Conservation (phyloP, 2,888 invertebrate genomes). For the Yponomeuta evonymella region DNA sequence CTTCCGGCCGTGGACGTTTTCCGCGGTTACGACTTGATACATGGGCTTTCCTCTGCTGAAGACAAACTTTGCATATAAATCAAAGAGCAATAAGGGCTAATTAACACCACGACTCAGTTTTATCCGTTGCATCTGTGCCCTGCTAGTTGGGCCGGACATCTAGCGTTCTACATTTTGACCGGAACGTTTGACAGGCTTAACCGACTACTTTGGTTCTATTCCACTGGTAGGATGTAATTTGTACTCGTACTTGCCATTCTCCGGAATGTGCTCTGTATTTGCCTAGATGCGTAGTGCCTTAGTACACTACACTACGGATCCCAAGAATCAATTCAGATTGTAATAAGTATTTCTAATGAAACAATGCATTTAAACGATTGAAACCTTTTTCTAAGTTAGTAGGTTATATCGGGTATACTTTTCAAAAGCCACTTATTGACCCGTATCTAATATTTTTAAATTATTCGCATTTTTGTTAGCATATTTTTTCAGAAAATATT, state of each 20-base stretch:
- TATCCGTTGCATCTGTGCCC: conserved; percentile 50
- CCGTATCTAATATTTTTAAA: no score
- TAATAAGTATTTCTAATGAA: no score
- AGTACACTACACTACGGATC: no score
- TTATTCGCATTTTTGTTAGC: no score
- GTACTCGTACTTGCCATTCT: not conserved
- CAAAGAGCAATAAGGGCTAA: conserved; percentile 48
- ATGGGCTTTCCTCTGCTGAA: conserved; percentile 37
- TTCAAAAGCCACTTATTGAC: no score
- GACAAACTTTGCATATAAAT: conserved; percentile 56
- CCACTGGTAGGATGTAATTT: not conserved
- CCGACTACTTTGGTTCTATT: not conserved
- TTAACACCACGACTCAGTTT: conserved; percentile 45
- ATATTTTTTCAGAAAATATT: no score
- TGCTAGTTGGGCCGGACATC: conserved; percentile 22
- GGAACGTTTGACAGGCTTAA: not conserved
- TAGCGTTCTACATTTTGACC: not conserved
- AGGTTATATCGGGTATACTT: no score
- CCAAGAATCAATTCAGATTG: no score
- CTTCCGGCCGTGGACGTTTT: conserved; percentile 16
- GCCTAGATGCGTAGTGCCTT: no score
- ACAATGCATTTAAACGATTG: no score
- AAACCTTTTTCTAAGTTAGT: no score
- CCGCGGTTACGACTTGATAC: conserved; percentile 33
- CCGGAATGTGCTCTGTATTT: no score